Evolutionary conservation across 2,797 vertebrate species (phyloP).

Genomic region (Hephaestus fuliginosus): DNA sequence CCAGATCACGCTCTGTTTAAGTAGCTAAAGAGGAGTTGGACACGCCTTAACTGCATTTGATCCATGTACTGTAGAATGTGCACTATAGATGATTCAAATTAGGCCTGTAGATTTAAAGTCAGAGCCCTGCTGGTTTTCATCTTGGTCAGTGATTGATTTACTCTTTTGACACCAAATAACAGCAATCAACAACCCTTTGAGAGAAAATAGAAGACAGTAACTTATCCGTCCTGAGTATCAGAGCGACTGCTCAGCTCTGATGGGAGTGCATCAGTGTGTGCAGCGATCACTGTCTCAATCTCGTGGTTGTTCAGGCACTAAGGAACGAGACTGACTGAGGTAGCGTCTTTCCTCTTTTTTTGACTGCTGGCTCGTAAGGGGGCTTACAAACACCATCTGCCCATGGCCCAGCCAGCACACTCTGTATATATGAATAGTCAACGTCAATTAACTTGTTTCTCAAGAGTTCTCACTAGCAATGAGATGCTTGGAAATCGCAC

Average conservation of each 20-base stretch:
- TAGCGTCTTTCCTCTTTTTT: conserved; percentile 49
- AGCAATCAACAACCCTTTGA: not conserved
- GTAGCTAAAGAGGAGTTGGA: too few relatives aligned
- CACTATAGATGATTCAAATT: too few relatives aligned
- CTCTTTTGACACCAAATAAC: not conserved
- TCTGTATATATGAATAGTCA: conserved; percentile 79
- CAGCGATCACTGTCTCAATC: not conserved
- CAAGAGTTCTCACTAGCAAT: conserved; percentile 72
- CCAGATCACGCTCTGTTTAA: too few relatives aligned
- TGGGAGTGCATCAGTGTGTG: not conserved
- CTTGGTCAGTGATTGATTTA: not conserved
- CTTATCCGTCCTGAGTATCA: not conserved
- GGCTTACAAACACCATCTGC: conserved; percentile 84
- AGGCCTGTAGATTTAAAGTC: not conserved
- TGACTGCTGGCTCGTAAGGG: conserved; percentile 64
- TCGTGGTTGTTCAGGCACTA: conserved; percentile 11
- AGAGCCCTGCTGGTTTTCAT: not conserved
- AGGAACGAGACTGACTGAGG: conserved; percentile 45
- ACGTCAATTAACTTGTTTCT: conserved; percentile 84
- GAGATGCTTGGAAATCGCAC: conserved; percentile 74
- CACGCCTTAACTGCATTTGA: too few relatives aligned
- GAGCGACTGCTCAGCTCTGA: not conserved
- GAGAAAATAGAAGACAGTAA: not conserved
- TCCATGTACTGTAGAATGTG: too few relatives aligned
- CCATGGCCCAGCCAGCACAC: conserved; percentile 72